Base-by-base conservation (phyloP, 2,888 invertebrate genomes). In the Eudemis profundana region DNA sequence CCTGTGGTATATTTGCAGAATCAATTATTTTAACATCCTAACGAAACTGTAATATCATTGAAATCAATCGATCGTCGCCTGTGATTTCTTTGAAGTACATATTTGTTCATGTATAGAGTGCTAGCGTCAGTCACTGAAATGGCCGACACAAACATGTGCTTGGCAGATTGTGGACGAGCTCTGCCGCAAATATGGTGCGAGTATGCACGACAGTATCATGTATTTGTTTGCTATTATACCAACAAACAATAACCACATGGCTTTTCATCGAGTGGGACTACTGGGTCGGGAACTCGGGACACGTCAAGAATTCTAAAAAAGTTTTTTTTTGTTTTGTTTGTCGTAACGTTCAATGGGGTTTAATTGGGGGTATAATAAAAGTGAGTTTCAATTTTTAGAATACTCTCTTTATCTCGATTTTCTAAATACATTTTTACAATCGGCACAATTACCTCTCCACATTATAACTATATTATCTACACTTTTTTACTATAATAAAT, bases 351-450 rank as follows among this genome's bases (percentile, higher is more conserved):
- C 2, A 14, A 12, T 14, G n/a, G 42, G 42, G 17, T 42, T 0
- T 14, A 3, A 17, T 46, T 38, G 10, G 38, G 46, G 19, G 7
- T 44, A 29, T 10, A 65, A 29, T 46, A 53, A 65, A 65, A 65
- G 8, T 27, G 12, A 10, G n/a, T 57, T 65, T 59, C 61, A 61
- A 67, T 66, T 70, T 67, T 68, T 68, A 70, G 61, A 70, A 69
- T 68, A 69, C 69, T 69, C 70, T 68, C 68, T 69, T 62, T 72
- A 79, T 78, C 83, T 78, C 76, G 82, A 82, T 85, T 74, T 71
- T 57, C 67, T 74, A 86, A 74, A 78, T 87, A 86, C 84, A 86
- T 84, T 81, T 84, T 73, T 85, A 86, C 85, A 87, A 51, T 23
- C 27, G 44, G 61, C 70, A 78, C 62, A 69, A 75, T 75, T 77